Evolutionary conservation across 2,888 invertebrate genomes (phyloP), one percentile per base, ranked within the genome.

Genomic region (Syrista parreyssii): DNA sequence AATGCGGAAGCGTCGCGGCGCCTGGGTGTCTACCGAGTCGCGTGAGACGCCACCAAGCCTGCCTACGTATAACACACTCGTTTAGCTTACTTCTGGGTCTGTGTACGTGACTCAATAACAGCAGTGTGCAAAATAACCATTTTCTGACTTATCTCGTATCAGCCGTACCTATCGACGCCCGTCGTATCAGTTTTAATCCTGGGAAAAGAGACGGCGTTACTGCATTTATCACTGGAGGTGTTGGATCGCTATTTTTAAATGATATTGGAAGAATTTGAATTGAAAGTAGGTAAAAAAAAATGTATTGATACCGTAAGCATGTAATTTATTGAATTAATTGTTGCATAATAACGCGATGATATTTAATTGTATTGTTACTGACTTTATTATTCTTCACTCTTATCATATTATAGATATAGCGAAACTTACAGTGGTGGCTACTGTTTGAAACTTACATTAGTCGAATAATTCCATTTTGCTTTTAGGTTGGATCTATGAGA

Each of bases 1-100:
- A 83, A 84, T 83, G 84, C 84, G 83, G 84, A 84, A 83, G 82
- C 81, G 77, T 78, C 80, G 80, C 78, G 84, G 83, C 83, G 84
- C 84, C 84, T 73, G 81, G 82, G 82, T 83, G 84, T 84, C 84
- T 84, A 77, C 79, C 68, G 75, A 80, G 83, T 84, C 83, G 84
- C 84, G 84, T 84, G 84, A 84, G 83, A 84, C 84, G 83, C 84
- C 83, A 80, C 81, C 77, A 82, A 80, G 82, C 84, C 84, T 83
- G 74, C 34, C 33, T 40, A 12, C 12, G 35, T 74, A 68, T 71
- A 55, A 55, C 55, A 40, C 40, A 55, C 55, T 55, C 55, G 55
- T 55, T 55, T 55, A 55, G 55, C 23, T 55, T 55, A 55, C 55
- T 55, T 55, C 55, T 55, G 55, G 23, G 55, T 23, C 23, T 9